Evolutionary conservation across 2,888 invertebrate genomes (phyloP).

Genomic region (Watsonalla binaria): DNA sequence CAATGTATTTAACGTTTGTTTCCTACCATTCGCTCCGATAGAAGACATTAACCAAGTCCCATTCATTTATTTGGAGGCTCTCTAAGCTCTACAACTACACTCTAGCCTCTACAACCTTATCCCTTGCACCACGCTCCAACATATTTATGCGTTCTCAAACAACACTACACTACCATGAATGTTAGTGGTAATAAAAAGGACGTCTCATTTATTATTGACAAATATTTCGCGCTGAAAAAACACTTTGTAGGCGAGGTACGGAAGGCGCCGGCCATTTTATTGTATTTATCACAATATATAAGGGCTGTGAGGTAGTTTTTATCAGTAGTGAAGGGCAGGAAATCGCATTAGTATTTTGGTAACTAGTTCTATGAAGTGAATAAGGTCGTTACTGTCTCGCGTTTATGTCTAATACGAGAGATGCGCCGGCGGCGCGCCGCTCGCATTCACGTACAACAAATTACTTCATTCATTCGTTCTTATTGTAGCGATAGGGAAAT

Average conservation of each 20-base stretch:
- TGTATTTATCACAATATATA: constrained; percentile 58
- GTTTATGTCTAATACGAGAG: constrained; percentile 63
- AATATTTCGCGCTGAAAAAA: constrained; percentile 73
- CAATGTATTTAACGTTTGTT: too few relatives aligned
- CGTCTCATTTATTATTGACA: constrained; percentile 78
- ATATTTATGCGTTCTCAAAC: constrained; percentile 57
- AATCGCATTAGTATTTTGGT: constrained; percentile 41
- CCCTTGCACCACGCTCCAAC: constrained; percentile 29
- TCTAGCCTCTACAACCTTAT: constrained; percentile 7
- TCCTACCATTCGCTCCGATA: too few relatives aligned
- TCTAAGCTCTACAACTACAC: too few relatives aligned
- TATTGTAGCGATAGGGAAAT: neutral
- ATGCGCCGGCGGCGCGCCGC: constrained; percentile 41
- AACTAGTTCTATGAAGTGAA: constrained; percentile 15
- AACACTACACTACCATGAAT: constrained; percentile 51
- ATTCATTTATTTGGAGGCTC: too few relatives aligned
- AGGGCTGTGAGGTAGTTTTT: constrained; percentile 40
- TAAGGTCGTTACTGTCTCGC: constrained; percentile 36
- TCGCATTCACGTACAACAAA: constrained; percentile 15
- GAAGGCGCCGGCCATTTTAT: constrained; percentile 73
- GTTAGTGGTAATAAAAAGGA: constrained; percentile 68
- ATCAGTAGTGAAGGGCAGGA: constrained; percentile 52
- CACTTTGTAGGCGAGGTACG: constrained; percentile 53
- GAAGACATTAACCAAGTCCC: too few relatives aligned
- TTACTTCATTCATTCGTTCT: constrained; percentile 4